These are phyloP conservation scores for Carassius auratus DNA, from an alignment of 2,113 vertebrate species.

Conservation along the genomic window DNA sequence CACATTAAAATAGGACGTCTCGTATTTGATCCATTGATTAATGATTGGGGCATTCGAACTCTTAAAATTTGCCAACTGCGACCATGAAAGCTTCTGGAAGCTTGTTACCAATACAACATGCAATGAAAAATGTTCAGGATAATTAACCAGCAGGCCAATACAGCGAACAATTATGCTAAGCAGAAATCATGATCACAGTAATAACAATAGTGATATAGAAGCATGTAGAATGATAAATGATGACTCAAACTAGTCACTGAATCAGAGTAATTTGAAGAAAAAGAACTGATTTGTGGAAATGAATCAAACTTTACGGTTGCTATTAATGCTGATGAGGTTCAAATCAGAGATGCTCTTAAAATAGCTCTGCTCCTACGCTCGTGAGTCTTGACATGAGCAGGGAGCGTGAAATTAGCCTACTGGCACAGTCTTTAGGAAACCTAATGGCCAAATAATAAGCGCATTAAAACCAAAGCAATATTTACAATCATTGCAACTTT, in stretches of 20 bases:
- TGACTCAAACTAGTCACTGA: neutral
- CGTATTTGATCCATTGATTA: too few species aligned
- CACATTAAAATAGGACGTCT: too few species aligned
- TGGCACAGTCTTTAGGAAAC: neutral
- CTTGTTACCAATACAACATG: too few species aligned
- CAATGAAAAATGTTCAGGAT: too few species aligned
- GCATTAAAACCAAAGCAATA: neutral
- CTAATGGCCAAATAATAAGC: conserved; percentile 16
- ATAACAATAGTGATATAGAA: too few species aligned
- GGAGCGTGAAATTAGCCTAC: neutral
- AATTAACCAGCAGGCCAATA: too few species aligned
- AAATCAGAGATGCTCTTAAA: conserved; percentile 2
- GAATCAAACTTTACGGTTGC: neutral
- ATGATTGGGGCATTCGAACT: too few species aligned
- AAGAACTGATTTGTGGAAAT: neutral
- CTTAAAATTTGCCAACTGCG: too few species aligned
- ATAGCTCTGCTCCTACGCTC: neutral
- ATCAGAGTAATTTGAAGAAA: neutral
- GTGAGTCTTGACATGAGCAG: conserved; percentile 5
- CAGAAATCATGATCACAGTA: too few species aligned
- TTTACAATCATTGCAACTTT: neutral
- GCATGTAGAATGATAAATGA: neutral
- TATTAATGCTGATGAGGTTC: neutral
- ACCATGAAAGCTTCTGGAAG: too few species aligned
- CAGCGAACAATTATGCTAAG: too few species aligned